Evolutionary conservation across 2,888 invertebrate species (phyloP).

Genomic region (Epistrophella euchroma): DNA sequence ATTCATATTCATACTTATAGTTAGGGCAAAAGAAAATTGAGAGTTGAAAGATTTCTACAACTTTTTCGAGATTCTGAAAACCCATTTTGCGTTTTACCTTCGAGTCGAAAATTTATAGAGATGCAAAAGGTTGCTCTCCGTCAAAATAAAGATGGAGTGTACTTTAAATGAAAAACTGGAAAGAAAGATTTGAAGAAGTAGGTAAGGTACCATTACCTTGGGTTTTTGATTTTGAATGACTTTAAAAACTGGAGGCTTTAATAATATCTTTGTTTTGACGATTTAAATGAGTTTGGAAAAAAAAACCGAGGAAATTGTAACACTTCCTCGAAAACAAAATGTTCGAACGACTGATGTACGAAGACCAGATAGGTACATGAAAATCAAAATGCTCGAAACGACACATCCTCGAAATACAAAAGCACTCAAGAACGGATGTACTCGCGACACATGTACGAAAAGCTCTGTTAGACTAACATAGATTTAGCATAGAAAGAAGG

Average conservation of each 20-base stretch:
- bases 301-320: neutral
- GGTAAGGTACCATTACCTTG: conserved; percentile 64
- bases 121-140: neutral
- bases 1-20: neutral
- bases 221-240: conserved; percentile 56
- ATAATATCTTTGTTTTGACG: conserved; percentile 41
- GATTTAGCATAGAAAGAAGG: no score
- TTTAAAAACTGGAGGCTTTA: conserved; percentile 45
- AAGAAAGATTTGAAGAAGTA: conserved; percentile 15
- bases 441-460: no score
- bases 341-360: no score
- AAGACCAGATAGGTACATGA: no score
- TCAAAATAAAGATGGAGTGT: neutral
- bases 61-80: conserved; percentile 36
- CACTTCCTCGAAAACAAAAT: no score
- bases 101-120: neutral
- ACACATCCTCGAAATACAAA: no score
- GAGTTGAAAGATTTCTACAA: conserved; percentile 45
- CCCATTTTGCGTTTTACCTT: conserved; percentile 39
- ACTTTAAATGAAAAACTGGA: neutral
- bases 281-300: conserved; percentile 17
- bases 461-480: no score
- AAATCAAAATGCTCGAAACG: no score
- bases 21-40: conserved; percentile 16
- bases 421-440: no score